These are phyloP conservation scores for Parambassis ranga DNA, from an alignment of 2,797 vertebrate species.

Conservation along the genomic window DNA sequence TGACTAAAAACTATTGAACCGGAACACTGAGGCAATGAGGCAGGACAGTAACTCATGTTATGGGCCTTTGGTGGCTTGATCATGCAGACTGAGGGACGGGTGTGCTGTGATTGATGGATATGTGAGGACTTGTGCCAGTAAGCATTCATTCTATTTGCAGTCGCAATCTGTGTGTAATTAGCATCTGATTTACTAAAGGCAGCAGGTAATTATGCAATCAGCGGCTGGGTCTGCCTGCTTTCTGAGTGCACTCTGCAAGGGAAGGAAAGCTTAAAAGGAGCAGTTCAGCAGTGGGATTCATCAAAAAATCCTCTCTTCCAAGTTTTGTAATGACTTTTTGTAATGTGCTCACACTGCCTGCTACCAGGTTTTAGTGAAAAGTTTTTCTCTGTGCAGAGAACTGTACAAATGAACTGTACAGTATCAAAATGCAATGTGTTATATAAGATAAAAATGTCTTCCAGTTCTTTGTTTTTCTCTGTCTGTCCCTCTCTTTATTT, in stretches of 20 bases:
- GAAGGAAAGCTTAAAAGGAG: slow-evolving; percentile 3
- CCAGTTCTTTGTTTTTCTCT: not conserved
- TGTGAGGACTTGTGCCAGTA: slow-evolving; percentile 11
- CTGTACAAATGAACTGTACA: no score
- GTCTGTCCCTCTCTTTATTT: not conserved
- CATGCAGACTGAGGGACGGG: slow-evolving; percentile 21
- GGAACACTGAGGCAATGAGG: slow-evolving; percentile 10
- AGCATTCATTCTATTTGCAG: slow-evolving; percentile 34
- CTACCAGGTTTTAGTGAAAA: slow-evolving; percentile 1
- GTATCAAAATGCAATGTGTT: no score
- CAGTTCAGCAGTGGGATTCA: slow-evolving; percentile 6
- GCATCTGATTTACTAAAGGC: slow-evolving; percentile 51
- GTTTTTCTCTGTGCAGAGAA: no score
- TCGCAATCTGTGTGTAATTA: slow-evolving; percentile 54
- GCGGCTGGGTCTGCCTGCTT: not conserved
- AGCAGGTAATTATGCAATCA: slow-evolving; percentile 56
- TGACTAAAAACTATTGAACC: slow-evolving; percentile 11
- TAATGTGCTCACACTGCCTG: slow-evolving; percentile 10
- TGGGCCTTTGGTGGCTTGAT: not conserved
- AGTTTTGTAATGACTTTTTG: slow-evolving; percentile 10
- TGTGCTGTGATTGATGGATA: slow-evolving; percentile 36
- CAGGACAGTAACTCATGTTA: not conserved
- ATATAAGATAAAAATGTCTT: not conserved
- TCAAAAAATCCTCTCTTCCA: slow-evolving; percentile 11
- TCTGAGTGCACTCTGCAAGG: slow-evolving; percentile 1